Conservation (phyloP, 2,797 vertebrate species). For the Steatocranus sp. region DNA sequence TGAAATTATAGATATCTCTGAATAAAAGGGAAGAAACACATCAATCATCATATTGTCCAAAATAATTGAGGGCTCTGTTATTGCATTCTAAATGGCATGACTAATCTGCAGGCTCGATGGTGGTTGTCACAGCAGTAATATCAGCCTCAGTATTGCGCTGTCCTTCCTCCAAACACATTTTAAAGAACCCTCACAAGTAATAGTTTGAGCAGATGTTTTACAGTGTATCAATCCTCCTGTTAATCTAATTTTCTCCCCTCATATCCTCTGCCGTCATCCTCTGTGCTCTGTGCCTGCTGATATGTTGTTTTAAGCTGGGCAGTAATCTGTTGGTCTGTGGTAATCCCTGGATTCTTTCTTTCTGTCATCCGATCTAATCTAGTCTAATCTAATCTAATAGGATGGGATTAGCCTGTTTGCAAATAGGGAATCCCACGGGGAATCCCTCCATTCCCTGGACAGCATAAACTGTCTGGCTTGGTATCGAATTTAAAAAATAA, state of each 20-base stretch:
- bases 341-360: slow-evolving; percentile 70
- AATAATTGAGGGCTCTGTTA: slow-evolving; percentile 40
- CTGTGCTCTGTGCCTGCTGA: slow-evolving; percentile 1
- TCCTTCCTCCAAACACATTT: slow-evolving; percentile 6
- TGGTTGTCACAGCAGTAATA: slow-evolving; percentile 28
- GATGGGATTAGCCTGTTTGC: slow-evolving; percentile 66
- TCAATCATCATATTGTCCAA: slow-evolving; percentile 36
- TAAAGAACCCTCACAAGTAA: not conserved
- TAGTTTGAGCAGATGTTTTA: not conserved
- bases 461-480: not conserved
- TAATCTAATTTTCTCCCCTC: not conserved
- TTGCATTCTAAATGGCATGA: slow-evolving; percentile 46
- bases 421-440: slow-evolving; percentile 41
- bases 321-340: slow-evolving; percentile 61
- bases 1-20: slow-evolving; percentile 45
- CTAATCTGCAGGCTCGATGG: slow-evolving; percentile 23
- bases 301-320: slow-evolving; percentile 37
- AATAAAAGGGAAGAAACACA: slow-evolving; percentile 49
- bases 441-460: slow-evolving; percentile 25
- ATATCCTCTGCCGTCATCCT: not conserved
- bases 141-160: not conserved
- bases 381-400: slow-evolving; percentile 62
- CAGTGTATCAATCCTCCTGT: not conserved
- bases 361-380: slow-evolving; percentile 62
- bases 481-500: not conserved